Conservation (phyloP, 1,140 invertebrate species). For the Megalonaias nervosa region DNA sequence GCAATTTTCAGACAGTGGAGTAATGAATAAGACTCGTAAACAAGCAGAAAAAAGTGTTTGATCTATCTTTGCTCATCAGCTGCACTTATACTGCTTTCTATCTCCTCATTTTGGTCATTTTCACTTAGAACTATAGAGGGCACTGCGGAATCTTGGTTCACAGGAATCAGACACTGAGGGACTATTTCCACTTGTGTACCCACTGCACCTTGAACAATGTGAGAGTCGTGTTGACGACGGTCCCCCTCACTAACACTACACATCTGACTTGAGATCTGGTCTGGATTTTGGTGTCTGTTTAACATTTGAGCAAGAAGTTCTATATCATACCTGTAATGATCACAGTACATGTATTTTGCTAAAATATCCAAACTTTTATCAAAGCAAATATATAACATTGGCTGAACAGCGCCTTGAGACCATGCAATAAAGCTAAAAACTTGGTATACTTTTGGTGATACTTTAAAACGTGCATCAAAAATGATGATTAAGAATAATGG, state of each 20-base stretch:
- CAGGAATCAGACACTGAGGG: not conserved
- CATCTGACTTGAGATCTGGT: not conserved
- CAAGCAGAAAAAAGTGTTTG: too few relatives aligned
- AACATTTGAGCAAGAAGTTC: conserved; percentile 50
- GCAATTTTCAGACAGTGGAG: too few relatives aligned
- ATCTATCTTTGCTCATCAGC: too few relatives aligned
- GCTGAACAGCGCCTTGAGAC: conserved; percentile 67
- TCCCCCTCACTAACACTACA: too few relatives aligned
- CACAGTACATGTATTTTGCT: conserved; percentile 62
- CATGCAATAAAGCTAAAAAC: conserved; percentile 70
- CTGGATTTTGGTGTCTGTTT: conserved; percentile 35
- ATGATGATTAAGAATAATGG: conserved; percentile 68
- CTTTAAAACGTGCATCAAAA: conserved; percentile 63
- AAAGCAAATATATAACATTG: conserved; percentile 66
- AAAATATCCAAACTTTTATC: conserved; percentile 67
- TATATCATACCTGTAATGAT: conserved; percentile 47
- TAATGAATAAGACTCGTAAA: too few relatives aligned
- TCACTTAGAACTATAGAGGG: too few relatives aligned
- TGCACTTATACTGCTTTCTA: too few relatives aligned
- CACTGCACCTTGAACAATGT: conserved; percentile 1
- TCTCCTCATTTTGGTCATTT: too few relatives aligned
- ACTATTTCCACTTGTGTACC: not conserved
- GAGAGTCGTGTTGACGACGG: conserved; percentile 7
- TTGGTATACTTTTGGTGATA: conserved; percentile 67
- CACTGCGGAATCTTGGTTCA: conserved; percentile 5